Percentiles rank a stretch among this genome's conserved stretches.
Evolutionary conservation across 1,140 invertebrate species (phyloP).

Genomic region (Leptinotarsa texana): DNA sequence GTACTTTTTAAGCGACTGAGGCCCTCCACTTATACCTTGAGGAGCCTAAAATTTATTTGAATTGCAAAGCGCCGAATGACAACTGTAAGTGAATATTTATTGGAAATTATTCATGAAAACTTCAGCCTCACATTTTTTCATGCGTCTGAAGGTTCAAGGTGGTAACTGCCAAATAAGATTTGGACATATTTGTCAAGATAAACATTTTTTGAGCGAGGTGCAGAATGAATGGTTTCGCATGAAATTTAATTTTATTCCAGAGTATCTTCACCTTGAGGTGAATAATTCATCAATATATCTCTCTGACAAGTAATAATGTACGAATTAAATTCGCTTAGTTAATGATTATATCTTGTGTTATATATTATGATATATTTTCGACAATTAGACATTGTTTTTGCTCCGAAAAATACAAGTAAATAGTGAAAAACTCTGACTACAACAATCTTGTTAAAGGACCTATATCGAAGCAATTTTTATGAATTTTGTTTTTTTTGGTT

Average conservation of each 20-base stretch:
- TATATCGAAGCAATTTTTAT: no score
- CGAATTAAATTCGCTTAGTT: no score
- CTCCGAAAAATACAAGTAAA: no score
- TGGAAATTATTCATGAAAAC: background rate
- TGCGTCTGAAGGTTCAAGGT: background rate
- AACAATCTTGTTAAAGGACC: no score
- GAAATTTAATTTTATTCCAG: background rate
- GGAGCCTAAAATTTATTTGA: background rate
- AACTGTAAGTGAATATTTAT: background rate
- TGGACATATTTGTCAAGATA: background rate
- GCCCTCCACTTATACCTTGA: conserved; percentile 1
- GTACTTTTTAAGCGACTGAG: conserved; percentile 1
- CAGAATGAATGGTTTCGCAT: background rate
- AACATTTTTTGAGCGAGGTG: background rate
- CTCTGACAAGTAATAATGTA: background rate
- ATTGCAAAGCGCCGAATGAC: conserved; percentile 5
- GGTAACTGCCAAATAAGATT: background rate
- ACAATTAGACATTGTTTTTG: no score
- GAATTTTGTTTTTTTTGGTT: no score
- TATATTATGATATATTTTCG: no score
- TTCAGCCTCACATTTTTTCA: background rate
- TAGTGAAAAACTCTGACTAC: no score
- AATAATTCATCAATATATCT: background rate
- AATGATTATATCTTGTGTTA: no score
- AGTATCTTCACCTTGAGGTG: background rate